These are phyloP conservation scores for Eubucco bourcierii DNA, from an alignment of 2,113 vertebrate species.

Conservation along the genomic window DNA sequence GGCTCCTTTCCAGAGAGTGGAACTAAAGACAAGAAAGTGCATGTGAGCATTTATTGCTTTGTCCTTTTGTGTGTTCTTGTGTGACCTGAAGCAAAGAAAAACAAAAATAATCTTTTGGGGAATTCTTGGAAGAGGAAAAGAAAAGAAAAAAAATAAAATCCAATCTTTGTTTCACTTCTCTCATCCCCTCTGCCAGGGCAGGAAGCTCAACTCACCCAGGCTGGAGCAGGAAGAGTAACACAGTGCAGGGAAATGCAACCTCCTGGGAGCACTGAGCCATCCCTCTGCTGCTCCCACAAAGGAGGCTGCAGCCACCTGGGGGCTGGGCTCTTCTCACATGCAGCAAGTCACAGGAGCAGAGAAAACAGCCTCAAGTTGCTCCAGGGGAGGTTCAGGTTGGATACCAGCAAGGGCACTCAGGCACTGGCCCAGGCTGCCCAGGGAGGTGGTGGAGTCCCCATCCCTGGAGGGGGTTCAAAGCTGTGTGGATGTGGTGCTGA, in stretches of 20 bases:
- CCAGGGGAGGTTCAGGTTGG: too few relatives aligned
- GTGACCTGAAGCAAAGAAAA: constrained; percentile 1
- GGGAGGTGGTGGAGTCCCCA: too few relatives aligned
- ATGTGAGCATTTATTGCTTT: constrained; percentile 31
- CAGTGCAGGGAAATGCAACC: background rate
- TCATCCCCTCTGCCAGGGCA: background rate
- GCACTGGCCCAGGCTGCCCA: too few relatives aligned
- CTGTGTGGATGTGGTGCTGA: too few relatives aligned
- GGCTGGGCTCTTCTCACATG: too few relatives aligned
- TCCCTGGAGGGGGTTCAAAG: too few relatives aligned
- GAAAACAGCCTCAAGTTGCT: too few relatives aligned
- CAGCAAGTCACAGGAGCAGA: too few relatives aligned
- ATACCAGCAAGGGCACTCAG: too few relatives aligned
- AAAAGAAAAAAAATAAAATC: background rate
- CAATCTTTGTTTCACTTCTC: background rate
- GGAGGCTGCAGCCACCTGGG: too few relatives aligned
- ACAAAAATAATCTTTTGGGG: background rate
- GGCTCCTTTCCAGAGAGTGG: constrained; percentile 29
- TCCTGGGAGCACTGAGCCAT: background rate
- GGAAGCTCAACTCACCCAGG: background rate
- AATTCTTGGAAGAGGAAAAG: background rate
- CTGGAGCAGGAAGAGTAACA: background rate
- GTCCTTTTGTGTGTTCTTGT: constrained; percentile 12
- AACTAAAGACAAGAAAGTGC: constrained; percentile 54
- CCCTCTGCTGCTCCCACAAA: too few relatives aligned